phyloP scores from a whole-genome alignment of 2,797 vertebrate species.

The Agapornis canus region DNA sequence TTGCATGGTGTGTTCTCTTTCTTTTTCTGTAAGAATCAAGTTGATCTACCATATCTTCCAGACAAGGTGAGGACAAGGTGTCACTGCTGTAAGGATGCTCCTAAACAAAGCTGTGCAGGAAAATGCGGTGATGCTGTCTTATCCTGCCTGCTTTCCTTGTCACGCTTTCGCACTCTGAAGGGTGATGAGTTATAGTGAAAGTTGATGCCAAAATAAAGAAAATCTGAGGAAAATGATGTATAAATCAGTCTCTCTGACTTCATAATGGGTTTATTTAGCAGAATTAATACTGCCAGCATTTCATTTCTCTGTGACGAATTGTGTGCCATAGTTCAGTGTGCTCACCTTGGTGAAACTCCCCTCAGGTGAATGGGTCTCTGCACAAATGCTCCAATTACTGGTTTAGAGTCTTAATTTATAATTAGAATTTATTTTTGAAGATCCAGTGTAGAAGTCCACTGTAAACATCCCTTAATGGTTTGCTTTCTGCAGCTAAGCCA shows the following conservation, averaged over 20 bases:
- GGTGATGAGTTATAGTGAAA: not conserved
- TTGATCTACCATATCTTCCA: not conserved
- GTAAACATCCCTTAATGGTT: not conserved
- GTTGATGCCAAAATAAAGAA: not conserved
- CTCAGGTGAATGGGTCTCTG: not conserved
- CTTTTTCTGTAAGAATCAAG: not conserved
- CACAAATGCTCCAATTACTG: not conserved
- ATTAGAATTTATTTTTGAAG: not conserved
- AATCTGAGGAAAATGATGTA: not conserved
- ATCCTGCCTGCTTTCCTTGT: not conserved
- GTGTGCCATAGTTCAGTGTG: fast-evolving
- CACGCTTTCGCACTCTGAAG: fast-evolving
- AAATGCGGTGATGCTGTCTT: not conserved
- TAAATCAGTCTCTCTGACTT: not conserved
- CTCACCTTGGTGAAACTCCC: not conserved
- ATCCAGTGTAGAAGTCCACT: not conserved
- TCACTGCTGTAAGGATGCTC: not conserved
- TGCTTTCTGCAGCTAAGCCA: not conserved
- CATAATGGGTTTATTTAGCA: not conserved
- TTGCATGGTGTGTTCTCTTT: not conserved
- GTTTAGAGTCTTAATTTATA: not conserved
- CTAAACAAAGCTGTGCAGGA: not conserved
- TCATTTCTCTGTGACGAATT: not conserved
- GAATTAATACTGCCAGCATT: not conserved
- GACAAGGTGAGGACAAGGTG: not conserved